phyloP scores from a whole-genome alignment of 1,140 invertebrate species.

The Panagrolaimus sp. region DNA sequence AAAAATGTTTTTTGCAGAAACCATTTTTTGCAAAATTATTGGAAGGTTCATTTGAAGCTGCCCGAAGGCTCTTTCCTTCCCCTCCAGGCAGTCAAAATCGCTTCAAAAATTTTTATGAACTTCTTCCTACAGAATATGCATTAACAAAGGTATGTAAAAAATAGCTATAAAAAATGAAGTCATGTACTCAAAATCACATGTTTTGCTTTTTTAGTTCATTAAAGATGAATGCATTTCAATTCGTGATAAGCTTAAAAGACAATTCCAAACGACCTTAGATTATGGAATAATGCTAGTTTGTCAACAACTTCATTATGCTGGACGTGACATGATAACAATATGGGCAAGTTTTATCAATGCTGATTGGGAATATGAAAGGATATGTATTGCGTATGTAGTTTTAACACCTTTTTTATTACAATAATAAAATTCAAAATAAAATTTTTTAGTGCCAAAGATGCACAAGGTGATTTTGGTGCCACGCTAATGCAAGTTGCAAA shows the following conservation, averaged over 20 bases:
- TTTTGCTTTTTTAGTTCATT: slow-evolving; percentile 8
- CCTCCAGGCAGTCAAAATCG: background rate
- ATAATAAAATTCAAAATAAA: too few species aligned
- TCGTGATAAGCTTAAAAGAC: background rate
- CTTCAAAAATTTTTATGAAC: background rate
- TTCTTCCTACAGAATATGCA: slow-evolving; percentile 3
- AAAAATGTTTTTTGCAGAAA: background rate
- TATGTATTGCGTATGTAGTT: slow-evolving; percentile 14
- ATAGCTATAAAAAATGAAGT: background rate
- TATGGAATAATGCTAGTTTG: slow-evolving; percentile 12
- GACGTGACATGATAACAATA: slow-evolving; percentile 10
- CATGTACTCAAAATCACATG: background rate
- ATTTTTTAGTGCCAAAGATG: too few species aligned
- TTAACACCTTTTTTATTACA: background rate
- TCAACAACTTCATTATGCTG: background rate
- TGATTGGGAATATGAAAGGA: slow-evolving; percentile 9
- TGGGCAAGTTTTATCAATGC: slow-evolving; percentile 16
- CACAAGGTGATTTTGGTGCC: too few species aligned
- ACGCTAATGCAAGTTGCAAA: background rate
- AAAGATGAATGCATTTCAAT: background rate
- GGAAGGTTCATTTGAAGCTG: background rate
- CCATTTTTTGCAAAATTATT: background rate
- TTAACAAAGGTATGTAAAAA: background rate
- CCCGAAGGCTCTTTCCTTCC: background rate
- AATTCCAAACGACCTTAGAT: slow-evolving; percentile 6